Conservation (phyloP, 2,888 invertebrate genomes). For the Hemistola chrysoprasaria region DNA sequence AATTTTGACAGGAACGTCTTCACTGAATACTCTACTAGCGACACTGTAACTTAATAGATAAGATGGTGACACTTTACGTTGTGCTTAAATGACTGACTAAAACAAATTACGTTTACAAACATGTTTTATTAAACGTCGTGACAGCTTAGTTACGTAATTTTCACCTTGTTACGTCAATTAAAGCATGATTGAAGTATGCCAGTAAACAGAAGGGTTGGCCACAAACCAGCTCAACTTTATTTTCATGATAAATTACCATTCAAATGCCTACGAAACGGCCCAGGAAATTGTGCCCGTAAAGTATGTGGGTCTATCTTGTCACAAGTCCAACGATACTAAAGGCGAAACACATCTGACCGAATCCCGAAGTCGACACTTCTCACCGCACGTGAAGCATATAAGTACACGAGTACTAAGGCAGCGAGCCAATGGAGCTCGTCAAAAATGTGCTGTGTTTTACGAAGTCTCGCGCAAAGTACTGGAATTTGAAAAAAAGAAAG, state of each 20-base stretch:
- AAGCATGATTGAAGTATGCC: too few species aligned
- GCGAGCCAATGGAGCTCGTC: constrained; percentile 40
- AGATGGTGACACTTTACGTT: too few species aligned
- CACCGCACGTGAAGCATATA: constrained; percentile 24
- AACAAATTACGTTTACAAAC: constrained; percentile 5
- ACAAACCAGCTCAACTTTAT: constrained; percentile 9
- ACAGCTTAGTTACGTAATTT: too few species aligned
- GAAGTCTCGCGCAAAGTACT: constrained; percentile 33
- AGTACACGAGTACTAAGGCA: too few species aligned
- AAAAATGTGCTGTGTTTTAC: constrained; percentile 39
- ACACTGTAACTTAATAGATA: too few species aligned
- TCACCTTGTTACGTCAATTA: too few species aligned
- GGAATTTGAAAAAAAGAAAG: too few species aligned
- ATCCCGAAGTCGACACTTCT: constrained; percentile 30
- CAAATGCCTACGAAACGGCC: constrained; percentile 26
- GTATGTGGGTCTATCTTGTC: constrained; percentile 31
- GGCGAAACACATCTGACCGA: constrained; percentile 30
- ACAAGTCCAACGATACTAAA: constrained; percentile 29
- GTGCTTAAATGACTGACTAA: too few species aligned
- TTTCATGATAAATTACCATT: constrained; percentile 10
- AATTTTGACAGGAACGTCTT: too few species aligned
- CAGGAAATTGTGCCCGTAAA: constrained; percentile 28
- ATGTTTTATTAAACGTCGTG: constrained; percentile 12
- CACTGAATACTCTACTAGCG: too few species aligned
- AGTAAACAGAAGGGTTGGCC: too few species aligned